phyloP scores from a whole-genome alignment of 1,140 invertebrate species.

The Coenobita brevimanus region DNA sequence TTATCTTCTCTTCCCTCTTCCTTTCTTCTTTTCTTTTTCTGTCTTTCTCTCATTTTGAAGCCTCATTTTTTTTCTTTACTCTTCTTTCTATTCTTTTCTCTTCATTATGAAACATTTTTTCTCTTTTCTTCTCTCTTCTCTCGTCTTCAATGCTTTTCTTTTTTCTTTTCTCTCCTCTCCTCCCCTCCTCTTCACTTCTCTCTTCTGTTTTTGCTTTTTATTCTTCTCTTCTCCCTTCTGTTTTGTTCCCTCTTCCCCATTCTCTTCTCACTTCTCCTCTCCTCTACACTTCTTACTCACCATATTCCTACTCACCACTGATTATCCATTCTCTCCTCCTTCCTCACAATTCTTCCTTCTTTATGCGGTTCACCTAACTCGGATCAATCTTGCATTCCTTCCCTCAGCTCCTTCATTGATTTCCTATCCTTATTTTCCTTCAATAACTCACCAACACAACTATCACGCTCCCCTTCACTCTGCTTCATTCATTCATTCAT shows the following conservation, averaged over 20 bases:
- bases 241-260: background rate
- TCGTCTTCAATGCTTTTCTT: too few species aligned
- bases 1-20: conserved; percentile 1
- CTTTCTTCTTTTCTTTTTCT: background rate
- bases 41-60: background rate
- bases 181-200: background rate
- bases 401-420: too few species aligned
- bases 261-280: background rate
- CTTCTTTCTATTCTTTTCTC: background rate
- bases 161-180: background rate
- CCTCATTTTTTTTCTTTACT: background rate
- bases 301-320: background rate
- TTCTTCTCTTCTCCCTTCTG: background rate
- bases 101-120: background rate
- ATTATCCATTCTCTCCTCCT: background rate
- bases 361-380: too few species aligned
- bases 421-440: background rate
- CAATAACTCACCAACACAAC: background rate
- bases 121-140: background rate
- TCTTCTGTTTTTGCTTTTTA: background rate
- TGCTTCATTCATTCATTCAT: background rate
- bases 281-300: background rate
- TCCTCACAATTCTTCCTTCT: background rate
- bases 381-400: too few species aligned
- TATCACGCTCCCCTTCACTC: background rate